Conservation (phyloP, 2,888 invertebrate genomes). For the Crossocerus cetratus region DNA sequence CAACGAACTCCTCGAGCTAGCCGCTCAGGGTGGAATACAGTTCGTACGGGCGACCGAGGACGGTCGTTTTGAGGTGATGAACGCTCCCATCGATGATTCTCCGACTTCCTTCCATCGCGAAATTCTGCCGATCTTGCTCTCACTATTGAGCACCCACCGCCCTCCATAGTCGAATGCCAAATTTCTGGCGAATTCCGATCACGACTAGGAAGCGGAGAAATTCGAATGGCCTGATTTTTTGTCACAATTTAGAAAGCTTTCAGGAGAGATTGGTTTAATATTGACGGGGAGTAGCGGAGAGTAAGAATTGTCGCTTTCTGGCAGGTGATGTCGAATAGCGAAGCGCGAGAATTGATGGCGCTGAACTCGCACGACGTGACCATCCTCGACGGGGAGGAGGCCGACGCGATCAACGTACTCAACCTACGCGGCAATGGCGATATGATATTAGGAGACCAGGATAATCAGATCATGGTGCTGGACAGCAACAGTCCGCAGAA, state of each 20-base stretch:
- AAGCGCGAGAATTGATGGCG: slow-evolving; percentile 75
- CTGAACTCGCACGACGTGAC: slow-evolving; percentile 75
- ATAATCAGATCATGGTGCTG: slow-evolving; percentile 69
- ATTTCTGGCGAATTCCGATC: neutral
- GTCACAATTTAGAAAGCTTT: neutral
- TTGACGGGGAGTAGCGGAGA: too few relatives aligned
- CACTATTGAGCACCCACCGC: neutral
- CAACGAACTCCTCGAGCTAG: slow-evolving; percentile 73
- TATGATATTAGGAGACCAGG: slow-evolving; percentile 56
- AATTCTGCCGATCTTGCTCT: neutral
- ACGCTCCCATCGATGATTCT: neutral
- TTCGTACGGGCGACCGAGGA: slow-evolving; percentile 76
- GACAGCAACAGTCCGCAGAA: slow-evolving; percentile 62
- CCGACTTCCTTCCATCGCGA: neutral
- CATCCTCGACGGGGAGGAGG: slow-evolving; percentile 71
- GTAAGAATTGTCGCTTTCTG: neutral
- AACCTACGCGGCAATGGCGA: slow-evolving; percentile 58
- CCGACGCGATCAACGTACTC: slow-evolving; percentile 68
- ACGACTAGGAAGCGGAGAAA: neutral
- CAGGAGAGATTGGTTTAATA: too few relatives aligned
- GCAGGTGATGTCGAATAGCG: slow-evolving; percentile 75
- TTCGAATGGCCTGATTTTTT: neutral
- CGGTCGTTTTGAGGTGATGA: slow-evolving; percentile 75
- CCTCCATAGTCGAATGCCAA: too few relatives aligned
- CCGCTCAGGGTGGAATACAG: slow-evolving; percentile 75